phyloP scores from a whole-genome alignment of 2,113 vertebrate genomes.

The Dasypus novemcinctus region DNA sequence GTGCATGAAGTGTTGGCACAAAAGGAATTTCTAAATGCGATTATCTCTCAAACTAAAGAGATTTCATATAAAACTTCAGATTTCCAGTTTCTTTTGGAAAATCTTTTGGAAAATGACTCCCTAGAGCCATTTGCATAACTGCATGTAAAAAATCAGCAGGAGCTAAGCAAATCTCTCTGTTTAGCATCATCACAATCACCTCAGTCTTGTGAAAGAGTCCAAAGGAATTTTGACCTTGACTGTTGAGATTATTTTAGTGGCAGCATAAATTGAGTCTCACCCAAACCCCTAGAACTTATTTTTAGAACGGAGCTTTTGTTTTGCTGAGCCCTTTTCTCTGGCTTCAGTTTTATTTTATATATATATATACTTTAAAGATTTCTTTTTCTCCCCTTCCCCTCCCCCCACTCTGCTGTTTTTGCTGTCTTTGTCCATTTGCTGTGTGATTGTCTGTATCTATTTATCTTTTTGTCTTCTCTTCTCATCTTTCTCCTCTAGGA shows the following conservation, averaged over 20 bases:
- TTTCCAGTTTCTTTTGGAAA: background rate
- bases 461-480: no score
- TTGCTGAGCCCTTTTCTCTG: background rate
- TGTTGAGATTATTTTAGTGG: background rate
- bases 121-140: background rate
- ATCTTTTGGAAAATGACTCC: background rate
- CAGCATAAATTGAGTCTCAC: background rate
- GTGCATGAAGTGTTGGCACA: background rate
- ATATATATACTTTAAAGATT: no score
- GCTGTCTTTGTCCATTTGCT: no score
- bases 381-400: no score
- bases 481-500: no score
- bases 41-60: background rate
- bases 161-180: background rate
- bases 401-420: no score
- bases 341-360: no score
- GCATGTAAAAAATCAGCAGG: background rate
- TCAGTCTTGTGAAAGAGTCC: background rate
- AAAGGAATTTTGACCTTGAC: background rate
- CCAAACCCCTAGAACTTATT: background rate
- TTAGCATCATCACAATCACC: no score
- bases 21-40: background rate
- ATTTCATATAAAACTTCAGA: background rate
- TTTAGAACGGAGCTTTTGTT: background rate
- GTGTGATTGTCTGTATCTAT: no score